A percentile compares a stretch with the other conserved stretches of the same genome.
These are phyloP conservation scores for Diaprepes abbreviatus DNA, from an alignment of 2,888 invertebrate genomes.

Conservation along the genomic window DNA sequence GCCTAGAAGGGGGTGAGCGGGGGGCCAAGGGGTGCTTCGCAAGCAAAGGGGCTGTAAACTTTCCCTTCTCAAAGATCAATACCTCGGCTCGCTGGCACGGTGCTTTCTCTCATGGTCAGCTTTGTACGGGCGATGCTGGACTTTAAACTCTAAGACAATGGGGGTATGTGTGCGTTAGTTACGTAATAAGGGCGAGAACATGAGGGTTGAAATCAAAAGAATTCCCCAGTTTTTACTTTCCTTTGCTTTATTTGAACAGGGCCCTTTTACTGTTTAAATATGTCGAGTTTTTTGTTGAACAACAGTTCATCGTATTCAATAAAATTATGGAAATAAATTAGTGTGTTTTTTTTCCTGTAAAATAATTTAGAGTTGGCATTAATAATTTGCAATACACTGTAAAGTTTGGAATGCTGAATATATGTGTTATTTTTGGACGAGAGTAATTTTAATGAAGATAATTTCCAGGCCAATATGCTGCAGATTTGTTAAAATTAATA, in stretches of 20 bases:
- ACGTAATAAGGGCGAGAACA: conserved; percentile 36
- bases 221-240: conserved; percentile 24
- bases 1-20: conserved; percentile 66
- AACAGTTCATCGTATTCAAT: conserved; percentile 6
- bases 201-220: conserved; percentile 30
- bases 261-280: conserved; percentile 27
- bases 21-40: conserved; percentile 47
- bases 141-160: conserved; percentile 50
- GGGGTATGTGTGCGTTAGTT: conserved; percentile 42
- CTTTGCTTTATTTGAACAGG: conserved; percentile 22
- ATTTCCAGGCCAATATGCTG: no score
- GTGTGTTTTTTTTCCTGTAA: no score
- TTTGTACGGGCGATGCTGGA: conserved; percentile 37
- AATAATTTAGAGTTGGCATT: no score
- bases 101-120: conserved; percentile 48
- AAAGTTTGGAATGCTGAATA: no score
- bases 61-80: conserved; percentile 70
- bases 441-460: no score
- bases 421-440: no score
- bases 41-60: conserved; percentile 67
- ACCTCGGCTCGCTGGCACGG: conserved; percentile 66
- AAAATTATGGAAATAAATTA: conserved; percentile 2
- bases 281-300: background rate
- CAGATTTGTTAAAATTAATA: no score
- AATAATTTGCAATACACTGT: no score